Percentiles rank a stretch among this genome's conserved stretches.
phyloP scores from a whole-genome alignment of 2,113 vertebrate genomes.

The Psilopogon haemacephalus region DNA sequence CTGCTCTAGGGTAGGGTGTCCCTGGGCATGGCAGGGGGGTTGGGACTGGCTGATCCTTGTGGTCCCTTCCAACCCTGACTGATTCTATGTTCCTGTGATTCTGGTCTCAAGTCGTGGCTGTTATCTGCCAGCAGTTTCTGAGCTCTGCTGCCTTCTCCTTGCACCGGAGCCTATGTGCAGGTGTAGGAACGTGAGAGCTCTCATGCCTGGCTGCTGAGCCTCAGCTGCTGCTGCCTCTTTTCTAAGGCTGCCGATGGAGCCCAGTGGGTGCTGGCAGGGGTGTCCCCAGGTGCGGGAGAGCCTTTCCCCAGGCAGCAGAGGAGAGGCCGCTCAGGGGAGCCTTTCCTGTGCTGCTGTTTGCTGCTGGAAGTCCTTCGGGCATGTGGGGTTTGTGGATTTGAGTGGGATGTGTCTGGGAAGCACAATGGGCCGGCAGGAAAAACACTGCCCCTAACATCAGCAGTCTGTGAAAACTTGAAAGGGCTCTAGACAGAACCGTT shows the following conservation, averaged over 20 bases:
- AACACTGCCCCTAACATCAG: slow-evolving; percentile 40
- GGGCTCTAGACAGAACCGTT: slow-evolving; percentile 51
- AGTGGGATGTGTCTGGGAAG: slow-evolving; percentile 46
- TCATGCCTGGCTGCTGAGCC: fast-evolving
- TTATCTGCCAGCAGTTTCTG: neutral
- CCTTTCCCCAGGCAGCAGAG: neutral
- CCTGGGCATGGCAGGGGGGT: too few species aligned
- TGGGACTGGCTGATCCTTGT: too few species aligned
- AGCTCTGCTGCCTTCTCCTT: neutral
- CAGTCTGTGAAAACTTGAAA: slow-evolving; percentile 51
- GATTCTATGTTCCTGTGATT: too few species aligned
- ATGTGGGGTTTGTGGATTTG: slow-evolving; percentile 59
- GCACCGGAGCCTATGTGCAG: fast-evolving
- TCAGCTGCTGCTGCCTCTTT: neutral
- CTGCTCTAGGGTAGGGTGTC: too few species aligned
- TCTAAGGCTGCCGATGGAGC: neutral
- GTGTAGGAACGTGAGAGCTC: neutral
- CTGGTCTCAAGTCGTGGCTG: neutral
- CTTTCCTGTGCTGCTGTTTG: neutral
- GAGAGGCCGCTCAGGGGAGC: neutral
- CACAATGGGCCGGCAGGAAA: slow-evolving; percentile 60
- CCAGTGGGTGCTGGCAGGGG: neutral
- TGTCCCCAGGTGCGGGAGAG: neutral
- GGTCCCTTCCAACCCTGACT: too few species aligned
- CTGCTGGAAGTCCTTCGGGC: neutral